phyloP scores from a whole-genome alignment of 1,140 invertebrate genomes.

The Hestina assimilis region DNA sequence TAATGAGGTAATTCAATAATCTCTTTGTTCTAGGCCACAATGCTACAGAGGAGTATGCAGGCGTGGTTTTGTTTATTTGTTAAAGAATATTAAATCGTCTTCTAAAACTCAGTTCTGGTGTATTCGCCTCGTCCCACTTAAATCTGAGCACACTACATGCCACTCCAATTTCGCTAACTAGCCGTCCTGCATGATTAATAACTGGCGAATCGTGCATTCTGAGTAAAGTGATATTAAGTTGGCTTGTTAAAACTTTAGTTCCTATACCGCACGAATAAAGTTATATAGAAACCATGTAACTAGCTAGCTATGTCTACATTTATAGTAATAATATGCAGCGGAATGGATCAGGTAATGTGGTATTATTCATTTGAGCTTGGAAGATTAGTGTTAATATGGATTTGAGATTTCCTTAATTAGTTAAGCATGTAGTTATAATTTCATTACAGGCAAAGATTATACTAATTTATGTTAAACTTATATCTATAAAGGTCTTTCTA shows the following conservation, averaged over 20 bases:
- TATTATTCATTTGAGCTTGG: too few relatives aligned
- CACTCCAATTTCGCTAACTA: constrained; percentile 73
- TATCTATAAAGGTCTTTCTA: too few relatives aligned
- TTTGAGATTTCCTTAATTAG: too few relatives aligned
- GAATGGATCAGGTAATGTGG: too few relatives aligned
- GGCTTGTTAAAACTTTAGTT: constrained; percentile 75
- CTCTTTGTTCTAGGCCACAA: constrained; percentile 43
- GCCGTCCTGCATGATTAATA: constrained; percentile 75
- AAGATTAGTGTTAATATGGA: too few relatives aligned
- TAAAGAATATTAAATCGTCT: constrained; percentile 57
- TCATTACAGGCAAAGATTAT: too few relatives aligned
- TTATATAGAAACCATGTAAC: constrained; percentile 51
- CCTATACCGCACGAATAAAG: constrained; percentile 54
- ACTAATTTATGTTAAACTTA: too few relatives aligned
- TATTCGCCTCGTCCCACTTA: constrained; percentile 42
- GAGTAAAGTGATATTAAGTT: constrained; percentile 76
- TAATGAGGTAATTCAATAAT: constrained; percentile 49
- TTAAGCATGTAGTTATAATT: too few relatives aligned
- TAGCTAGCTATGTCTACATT: constrained; percentile 15
- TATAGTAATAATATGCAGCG: not conserved
- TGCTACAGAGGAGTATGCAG: constrained; percentile 31
- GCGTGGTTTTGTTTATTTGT: constrained; percentile 45
- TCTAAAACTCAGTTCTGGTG: constrained; percentile 40
- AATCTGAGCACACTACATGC: constrained; percentile 50
- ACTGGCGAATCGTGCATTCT: constrained; percentile 70